Evolutionary conservation across 1,140 invertebrate genomes (phyloP), one percentile per base, ranked within the genome.

Genomic region (Scaptomyza graminum): DNA sequence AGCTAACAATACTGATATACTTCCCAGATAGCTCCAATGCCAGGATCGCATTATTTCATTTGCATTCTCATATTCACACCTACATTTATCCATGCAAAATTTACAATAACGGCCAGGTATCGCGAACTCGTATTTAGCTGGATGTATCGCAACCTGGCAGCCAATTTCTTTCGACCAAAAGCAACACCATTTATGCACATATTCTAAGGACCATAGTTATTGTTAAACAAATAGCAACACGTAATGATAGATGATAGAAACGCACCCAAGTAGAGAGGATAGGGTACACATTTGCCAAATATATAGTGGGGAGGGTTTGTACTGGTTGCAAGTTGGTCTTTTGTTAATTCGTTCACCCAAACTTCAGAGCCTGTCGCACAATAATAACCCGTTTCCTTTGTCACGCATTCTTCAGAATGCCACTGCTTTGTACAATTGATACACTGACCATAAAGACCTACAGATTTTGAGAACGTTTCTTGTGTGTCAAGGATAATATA

Each of bases 101-200:
- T 12, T 5, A 18, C 76, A 80, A 16, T 39, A 52, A n/a, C 2
- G 15, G 2, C 2, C 2, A 11, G 31, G 31, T 9, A 34, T 8
- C 31, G 6, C 31, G 31, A 8, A 34, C 2, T 3, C 5, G 71
- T 39, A 15, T 12, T 12, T 3, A 5, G 0, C 0, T 1, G 46
- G 28, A 34, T 76, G 46, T 1, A 81, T 2, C n/a, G 74, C 52
- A 9, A 56, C 18, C 7, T 59, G 51, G 16, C 78, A 81, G 5
- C 78, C 78, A 5, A 59, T 0, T 0, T 12, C 0, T 0, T 39
- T 31, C 1, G 79, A 81, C 31, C 54, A 81, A 5, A 81, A 44
- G 39, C 79, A 81, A 13, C 79, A 81, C 34, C 22, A 73, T 2
- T 13, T 25, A 3, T 44, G 7, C 6, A 66, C 3, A 5, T 34